Base-by-base conservation (phyloP, 2,888 invertebrate genomes). In the Zygothrica quintamaculata region DNA sequence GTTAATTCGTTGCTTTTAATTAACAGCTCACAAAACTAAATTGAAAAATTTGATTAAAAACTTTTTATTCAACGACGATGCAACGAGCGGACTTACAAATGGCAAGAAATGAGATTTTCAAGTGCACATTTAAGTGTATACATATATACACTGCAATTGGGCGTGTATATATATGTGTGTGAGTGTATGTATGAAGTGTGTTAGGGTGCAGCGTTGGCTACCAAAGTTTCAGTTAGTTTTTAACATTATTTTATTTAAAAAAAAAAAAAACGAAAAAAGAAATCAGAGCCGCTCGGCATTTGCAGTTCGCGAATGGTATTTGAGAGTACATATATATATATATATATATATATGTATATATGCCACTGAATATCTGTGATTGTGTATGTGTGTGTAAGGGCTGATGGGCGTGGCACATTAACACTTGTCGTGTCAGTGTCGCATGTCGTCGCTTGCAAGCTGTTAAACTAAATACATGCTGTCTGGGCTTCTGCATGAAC, bases 21-120 rank as follows among this genome's bases (percentile, higher is more conserved):
- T 86, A 82, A 86, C 87, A 74, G 74, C 75, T 73, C 65, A 74
- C 59, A 67, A 67, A 80, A 72, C 69, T 68, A 86, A 86, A 82
- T 86, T 86, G 84, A 80, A 82, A 80, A 82, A 82, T 86, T 82
- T 86, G 82, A 86, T 82, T 82, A 82, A 82, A 86, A 86, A 86
- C 66, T 86, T 85, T 65, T 51, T 58, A 52, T 57, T 69, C 74
- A 51, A 50, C 42, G 26, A 34, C 25, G 51, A 12, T 18, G 37
- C 15, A 25, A 12, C 18, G 25, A 12, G 36, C 18, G 22, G 31
- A 12, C 31, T 26, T 26, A 44, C 37, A 43, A 50, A 56, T 51
- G 50, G 67, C 61, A 74, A 74, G 72, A 74, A 72, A 72, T 60
- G 55, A 60, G 71, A 73, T 79, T 82, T 80, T 84, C 81, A 81